Percentiles rank a stretch among this genome's conserved stretches.
Evolutionary conservation across 2,888 invertebrate species (phyloP).

Genomic region (Anoncus sp.): DNA sequence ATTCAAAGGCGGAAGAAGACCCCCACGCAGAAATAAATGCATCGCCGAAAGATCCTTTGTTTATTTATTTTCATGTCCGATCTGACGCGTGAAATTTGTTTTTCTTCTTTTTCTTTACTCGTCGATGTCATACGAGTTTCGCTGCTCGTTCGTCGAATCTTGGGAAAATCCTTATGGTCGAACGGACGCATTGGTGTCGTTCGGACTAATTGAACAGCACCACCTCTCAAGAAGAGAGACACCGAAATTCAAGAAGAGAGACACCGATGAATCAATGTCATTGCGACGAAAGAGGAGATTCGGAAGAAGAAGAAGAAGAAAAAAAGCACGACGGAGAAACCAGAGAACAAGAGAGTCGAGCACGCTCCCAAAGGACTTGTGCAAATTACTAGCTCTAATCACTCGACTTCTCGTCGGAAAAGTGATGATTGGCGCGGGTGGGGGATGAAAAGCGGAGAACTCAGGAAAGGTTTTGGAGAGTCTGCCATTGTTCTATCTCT

Average conservation of each 20-base stretch:
- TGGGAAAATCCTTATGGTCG: conserved; percentile 1
- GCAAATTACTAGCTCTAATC: conserved; percentile 60
- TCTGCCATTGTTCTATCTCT: conserved; percentile 47
- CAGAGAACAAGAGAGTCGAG: conserved; percentile 27
- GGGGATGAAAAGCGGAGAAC: conserved; percentile 42
- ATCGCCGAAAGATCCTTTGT: background rate
- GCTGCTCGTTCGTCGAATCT: background rate
- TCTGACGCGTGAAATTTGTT: background rate
- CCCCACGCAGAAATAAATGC: background rate
- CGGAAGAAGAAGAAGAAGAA: conserved; percentile 10
- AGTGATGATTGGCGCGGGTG: conserved; percentile 24
- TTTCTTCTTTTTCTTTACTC: background rate
- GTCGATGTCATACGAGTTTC: background rate
- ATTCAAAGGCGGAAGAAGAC: too few relatives aligned
- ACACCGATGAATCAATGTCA: conserved; percentile 27
- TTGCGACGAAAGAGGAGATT: conserved; percentile 10
- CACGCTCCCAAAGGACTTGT: conserved; percentile 46
- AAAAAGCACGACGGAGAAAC: background rate
- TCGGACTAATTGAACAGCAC: conserved; percentile 10
- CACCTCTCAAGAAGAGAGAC: conserved; percentile 14
- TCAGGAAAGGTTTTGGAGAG: background rate
- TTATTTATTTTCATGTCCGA: background rate
- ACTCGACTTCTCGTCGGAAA: conserved; percentile 24
- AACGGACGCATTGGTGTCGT: conserved; percentile 17
- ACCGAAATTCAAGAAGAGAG: conserved; percentile 12